These are phyloP conservation scores for Condylura cristata DNA, from an alignment of 2,113 vertebrate species.

Conservation along the genomic window DNA sequence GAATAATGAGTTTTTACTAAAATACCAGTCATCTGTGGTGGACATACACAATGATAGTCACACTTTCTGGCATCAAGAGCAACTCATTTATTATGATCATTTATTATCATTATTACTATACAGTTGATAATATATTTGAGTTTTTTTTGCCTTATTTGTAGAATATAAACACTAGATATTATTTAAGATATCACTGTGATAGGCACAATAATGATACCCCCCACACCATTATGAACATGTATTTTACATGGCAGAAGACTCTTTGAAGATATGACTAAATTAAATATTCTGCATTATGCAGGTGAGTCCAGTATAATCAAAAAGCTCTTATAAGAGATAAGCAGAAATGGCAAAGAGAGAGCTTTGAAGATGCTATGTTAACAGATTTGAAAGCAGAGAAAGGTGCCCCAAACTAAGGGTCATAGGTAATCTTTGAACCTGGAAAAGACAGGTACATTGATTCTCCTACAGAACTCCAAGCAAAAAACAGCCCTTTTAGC, in stretches of 20 bases:
- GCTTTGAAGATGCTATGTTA: neutral
- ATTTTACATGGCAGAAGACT: neutral
- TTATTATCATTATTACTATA: no score
- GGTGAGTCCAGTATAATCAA: neutral
- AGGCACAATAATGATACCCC: neutral
- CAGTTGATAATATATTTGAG: neutral
- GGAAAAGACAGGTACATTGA: neutral
- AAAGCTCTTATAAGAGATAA: neutral
- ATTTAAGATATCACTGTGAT: neutral
- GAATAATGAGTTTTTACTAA: neutral
- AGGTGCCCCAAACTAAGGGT: neutral
- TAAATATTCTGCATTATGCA: neutral
- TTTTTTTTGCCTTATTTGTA: neutral
- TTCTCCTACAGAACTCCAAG: neutral
- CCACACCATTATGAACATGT: neutral
- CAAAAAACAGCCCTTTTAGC: neutral
- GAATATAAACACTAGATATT: neutral
- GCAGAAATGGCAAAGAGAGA: neutral
- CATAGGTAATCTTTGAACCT: neutral
- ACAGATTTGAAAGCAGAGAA: neutral
- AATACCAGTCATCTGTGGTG: neutral
- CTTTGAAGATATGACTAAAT: neutral
- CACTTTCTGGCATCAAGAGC: neutral
- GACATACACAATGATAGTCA: neutral
- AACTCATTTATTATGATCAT: neutral